Evolutionary conservation across 2,113 vertebrate species (phyloP).

Genomic region (Miniopterus natalensis): DNA sequence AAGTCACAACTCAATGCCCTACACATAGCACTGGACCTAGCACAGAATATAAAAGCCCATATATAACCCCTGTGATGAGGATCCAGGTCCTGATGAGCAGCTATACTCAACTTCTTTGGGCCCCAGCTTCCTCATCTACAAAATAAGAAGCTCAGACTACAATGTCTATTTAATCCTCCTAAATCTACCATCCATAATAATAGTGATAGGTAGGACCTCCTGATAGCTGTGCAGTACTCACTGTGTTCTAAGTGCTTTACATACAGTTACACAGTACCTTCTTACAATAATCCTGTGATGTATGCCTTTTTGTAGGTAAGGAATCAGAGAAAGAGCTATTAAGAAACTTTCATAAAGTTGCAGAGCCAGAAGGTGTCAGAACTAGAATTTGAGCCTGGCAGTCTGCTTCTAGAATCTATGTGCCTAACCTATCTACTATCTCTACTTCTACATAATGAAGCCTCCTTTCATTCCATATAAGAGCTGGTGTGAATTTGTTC

Average conservation of each 20-base stretch:
- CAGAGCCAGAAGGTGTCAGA: neutral
- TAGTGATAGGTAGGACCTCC: neutral
- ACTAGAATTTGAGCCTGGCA: neutral
- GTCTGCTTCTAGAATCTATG: neutral
- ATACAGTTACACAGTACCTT: neutral
- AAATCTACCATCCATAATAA: neutral
- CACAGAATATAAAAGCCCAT: neutral
- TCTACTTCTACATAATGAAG: neutral
- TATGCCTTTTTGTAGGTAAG: neutral
- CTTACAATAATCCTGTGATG: neutral
- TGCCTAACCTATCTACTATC: neutral
- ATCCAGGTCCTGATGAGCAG: neutral
- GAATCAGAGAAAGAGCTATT: slow-evolving; percentile 13
- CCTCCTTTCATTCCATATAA: neutral
- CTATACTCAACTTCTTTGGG: neutral
- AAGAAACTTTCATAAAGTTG: neutral
- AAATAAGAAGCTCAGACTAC: neutral
- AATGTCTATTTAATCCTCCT: neutral
- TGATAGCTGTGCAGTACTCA: neutral
- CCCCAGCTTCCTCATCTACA: slow-evolving; percentile 19
- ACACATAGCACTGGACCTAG: neutral
- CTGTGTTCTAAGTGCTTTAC: neutral
- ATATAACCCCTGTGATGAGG: neutral
- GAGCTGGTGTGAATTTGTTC: neutral
- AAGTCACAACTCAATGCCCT: neutral